Conservation (phyloP, 2,797 vertebrate species). For the Emydoidea blandingii region DNA sequence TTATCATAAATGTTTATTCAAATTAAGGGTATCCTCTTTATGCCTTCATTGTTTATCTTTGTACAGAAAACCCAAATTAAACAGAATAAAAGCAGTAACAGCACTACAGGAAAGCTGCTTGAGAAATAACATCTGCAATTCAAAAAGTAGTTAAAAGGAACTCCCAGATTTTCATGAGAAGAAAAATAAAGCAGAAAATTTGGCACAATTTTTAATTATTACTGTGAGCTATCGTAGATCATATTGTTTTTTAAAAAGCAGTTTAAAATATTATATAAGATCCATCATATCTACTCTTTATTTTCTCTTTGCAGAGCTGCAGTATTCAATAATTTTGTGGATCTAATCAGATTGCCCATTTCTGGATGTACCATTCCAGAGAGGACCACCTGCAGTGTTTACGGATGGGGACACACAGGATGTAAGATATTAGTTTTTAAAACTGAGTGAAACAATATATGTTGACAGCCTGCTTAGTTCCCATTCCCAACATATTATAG, state of each 20-base stretch:
- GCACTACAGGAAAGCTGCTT: slow-evolving; percentile 42
- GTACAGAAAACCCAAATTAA: slow-evolving; percentile 29
- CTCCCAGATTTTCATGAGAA: not conserved
- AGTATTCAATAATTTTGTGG: slow-evolving; percentile 88
- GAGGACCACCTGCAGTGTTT: slow-evolving; percentile 92
- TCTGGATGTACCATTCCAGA: slow-evolving; percentile 94
- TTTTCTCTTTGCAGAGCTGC: slow-evolving; percentile 85
- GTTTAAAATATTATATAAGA: not conserved
- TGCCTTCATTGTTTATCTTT: slow-evolving; percentile 19
- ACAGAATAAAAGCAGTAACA: slow-evolving; percentile 37
- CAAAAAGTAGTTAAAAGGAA: slow-evolving; percentile 44
- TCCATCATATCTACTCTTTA: not conserved
- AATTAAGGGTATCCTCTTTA: slow-evolving; percentile 9
- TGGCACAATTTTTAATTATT: slow-evolving; percentile 6
- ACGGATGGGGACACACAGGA: slow-evolving; percentile 99
- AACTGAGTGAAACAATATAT: slow-evolving; percentile 37
- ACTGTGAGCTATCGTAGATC: not conserved
- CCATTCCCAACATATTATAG: slow-evolving; percentile 57
- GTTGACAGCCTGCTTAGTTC: slow-evolving; percentile 48
- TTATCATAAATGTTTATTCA: slow-evolving; percentile 29
- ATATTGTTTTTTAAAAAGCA: not conserved
- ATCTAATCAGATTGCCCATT: slow-evolving; percentile 92
- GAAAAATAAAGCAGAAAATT: slow-evolving; percentile 11
- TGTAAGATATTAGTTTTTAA: slow-evolving; percentile 84
- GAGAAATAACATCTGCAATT: slow-evolving; percentile 35